A percentile compares a stretch with the other conserved stretches of the same genome.
phyloP scores from a whole-genome alignment of 1,140 invertebrate species.

The Aphis craccivora region DNA sequence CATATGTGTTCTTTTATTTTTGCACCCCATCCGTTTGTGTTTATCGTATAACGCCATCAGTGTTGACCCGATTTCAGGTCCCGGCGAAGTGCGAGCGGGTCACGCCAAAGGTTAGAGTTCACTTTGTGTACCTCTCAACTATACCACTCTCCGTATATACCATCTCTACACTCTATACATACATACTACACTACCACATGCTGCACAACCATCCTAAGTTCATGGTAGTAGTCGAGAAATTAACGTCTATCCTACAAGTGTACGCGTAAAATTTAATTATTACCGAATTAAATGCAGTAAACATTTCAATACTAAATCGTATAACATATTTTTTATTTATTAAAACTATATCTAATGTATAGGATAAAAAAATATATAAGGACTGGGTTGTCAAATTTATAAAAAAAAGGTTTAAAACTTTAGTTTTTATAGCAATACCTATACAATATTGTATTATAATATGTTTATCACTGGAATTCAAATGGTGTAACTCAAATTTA shows the following conservation, averaged over 20 bases:
- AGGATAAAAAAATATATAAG: background rate
- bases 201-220: background rate
- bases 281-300: background rate
- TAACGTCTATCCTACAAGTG: background rate
- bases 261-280: background rate
- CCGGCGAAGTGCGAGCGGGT: background rate
- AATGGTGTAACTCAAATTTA: background rate
- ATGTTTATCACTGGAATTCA: background rate
- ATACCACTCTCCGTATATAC: background rate
- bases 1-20: background rate
- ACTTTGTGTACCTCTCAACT: background rate
- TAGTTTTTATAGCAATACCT: too few relatives aligned
- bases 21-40: background rate
- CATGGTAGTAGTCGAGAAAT: too few relatives aligned
- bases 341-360: background rate
- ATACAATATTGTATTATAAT: background rate
- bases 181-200: background rate
- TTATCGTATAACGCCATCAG: conserved; percentile 25
- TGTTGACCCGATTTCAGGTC: conserved; percentile 48
- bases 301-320: background rate
- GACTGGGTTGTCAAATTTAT: background rate
- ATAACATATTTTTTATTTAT: background rate
- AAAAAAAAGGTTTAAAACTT: too few relatives aligned
- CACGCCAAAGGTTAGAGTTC: conserved; percentile 48
- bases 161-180: background rate